These are phyloP conservation scores for Caenorhabditis uteleia DNA, from an alignment of 2,888 invertebrate genomes.

Conservation along the genomic window DNA sequence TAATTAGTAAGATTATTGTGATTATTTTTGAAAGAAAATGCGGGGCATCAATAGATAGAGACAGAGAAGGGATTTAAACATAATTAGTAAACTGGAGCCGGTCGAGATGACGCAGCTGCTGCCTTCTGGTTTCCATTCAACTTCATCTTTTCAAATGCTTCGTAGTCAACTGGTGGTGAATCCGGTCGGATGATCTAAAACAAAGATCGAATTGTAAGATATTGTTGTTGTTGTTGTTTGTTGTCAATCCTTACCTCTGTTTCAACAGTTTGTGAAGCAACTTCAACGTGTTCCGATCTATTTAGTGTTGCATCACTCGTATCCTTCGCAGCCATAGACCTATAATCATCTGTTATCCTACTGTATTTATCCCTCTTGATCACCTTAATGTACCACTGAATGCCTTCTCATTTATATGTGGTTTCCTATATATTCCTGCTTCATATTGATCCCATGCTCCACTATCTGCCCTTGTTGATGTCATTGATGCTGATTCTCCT, in stretches of 20 bases:
- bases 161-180: constrained; percentile 67
- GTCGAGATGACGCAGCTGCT: background rate
- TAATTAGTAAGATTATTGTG: too few species aligned
- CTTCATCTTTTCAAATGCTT: constrained; percentile 43
- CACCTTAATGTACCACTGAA: constrained; percentile 55
- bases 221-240: too few species aligned
- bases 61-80: background rate
- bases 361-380: background rate
- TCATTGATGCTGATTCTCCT: constrained; percentile 23
- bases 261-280: constrained; percentile 44
- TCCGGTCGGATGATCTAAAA: constrained; percentile 57
- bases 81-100: constrained; percentile 2
- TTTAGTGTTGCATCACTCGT: constrained; percentile 41
- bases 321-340: constrained; percentile 44
- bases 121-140: constrained; percentile 12
- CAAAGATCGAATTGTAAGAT: background rate
- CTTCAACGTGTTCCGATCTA: constrained; percentile 32
- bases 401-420: constrained; percentile 61
- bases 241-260: constrained; percentile 42
- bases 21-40: too few species aligned
- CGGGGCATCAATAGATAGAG: too few species aligned
- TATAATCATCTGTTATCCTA: constrained; percentile 2
- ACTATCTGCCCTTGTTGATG: constrained; percentile 30
- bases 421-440: constrained; percentile 64
- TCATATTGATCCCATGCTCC: constrained; percentile 63